Evolutionary conservation across 2,888 invertebrate species (phyloP).

Genomic region (Agapostemon virescens): DNA sequence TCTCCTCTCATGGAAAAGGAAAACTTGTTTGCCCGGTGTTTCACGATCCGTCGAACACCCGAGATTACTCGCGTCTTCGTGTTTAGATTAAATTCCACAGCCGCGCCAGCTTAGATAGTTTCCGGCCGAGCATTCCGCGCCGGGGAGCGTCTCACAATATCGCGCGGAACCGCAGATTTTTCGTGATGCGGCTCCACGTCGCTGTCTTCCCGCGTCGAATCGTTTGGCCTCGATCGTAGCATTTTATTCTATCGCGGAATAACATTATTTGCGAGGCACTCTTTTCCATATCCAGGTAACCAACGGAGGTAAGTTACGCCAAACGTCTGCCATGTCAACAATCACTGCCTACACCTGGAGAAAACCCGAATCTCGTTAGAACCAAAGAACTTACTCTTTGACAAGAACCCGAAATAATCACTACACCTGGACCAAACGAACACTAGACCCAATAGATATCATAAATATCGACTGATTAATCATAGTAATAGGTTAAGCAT

Average conservation of each 20-base stretch:
- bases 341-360: too few relatives aligned
- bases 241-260: background rate
- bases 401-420: too few relatives aligned
- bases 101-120: slow-evolving; percentile 34
- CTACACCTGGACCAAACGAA: too few relatives aligned
- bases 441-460: too few relatives aligned
- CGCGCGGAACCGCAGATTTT: slow-evolving; percentile 7
- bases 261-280: background rate
- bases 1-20: slow-evolving; percentile 35
- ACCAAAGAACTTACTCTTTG: too few relatives aligned
- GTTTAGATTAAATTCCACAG: slow-evolving; percentile 55
- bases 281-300: background rate
- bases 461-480: too few relatives aligned
- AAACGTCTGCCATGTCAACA: too few relatives aligned
- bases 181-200: background rate
- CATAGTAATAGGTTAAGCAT: too few relatives aligned
- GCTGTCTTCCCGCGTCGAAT: background rate
- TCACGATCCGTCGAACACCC: slow-evolving; percentile 35
- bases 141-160: slow-evolving; percentile 22
- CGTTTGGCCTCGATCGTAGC: background rate
- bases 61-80: slow-evolving; percentile 54
- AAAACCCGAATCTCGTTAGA: too few relatives aligned
- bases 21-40: slow-evolving; percentile 43
- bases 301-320: too few relatives aligned
- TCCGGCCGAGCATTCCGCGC: slow-evolving; percentile 17